Evolutionary conservation across 2,888 invertebrate species (phyloP), one percentile per base, ranked within the genome.

Genomic region (Malacosoma neustria): DNA sequence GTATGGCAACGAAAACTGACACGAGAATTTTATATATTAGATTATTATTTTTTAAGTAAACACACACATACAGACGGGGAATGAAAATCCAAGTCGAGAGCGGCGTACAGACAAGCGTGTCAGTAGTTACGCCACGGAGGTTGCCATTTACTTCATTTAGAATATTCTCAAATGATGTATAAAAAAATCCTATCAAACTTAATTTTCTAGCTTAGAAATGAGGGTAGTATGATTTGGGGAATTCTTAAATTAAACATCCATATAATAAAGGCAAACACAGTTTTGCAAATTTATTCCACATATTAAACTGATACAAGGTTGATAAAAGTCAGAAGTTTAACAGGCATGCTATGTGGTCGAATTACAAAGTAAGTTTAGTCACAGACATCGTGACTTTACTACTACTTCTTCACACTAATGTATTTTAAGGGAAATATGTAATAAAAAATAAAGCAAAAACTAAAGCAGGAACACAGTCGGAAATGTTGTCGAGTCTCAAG

Each of bases 201-300:
- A n/a, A n/a, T n/a, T n/a, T n/a, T n/a, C n/a, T n/a, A n/a, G n/a
- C n/a, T n/a, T n/a, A n/a, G n/a, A n/a, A n/a, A n/a, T n/a, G n/a
- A n/a, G n/a, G n/a, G n/a, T n/a, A n/a, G n/a, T n/a, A n/a, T n/a
- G n/a, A n/a, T n/a, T n/a, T n/a, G n/a, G 33, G 7, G 30, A 9
- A 4, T 5, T 11, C 1, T 36, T 34, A 71, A 74, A 69, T 50
- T 48, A 76, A 79, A 72, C 71, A 50, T 72, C 43, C 44, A 51
- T 44, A 54, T 84, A 82, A 84, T 85, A 84, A n/a, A 85, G 84
- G 84, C 85, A 85, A 85, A 85, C 84, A 85, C 84, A 84, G 82
- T 84, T 85, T 84, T 84, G 82, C 84, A 84, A 84, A 82, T 85
- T 85, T 85, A 85, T 82, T 85, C 82, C 84, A 85, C 81, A 76